Evolutionary conservation across 2,888 invertebrate genomes (phyloP).

Genomic region (Lasioglossum villosulum): DNA sequence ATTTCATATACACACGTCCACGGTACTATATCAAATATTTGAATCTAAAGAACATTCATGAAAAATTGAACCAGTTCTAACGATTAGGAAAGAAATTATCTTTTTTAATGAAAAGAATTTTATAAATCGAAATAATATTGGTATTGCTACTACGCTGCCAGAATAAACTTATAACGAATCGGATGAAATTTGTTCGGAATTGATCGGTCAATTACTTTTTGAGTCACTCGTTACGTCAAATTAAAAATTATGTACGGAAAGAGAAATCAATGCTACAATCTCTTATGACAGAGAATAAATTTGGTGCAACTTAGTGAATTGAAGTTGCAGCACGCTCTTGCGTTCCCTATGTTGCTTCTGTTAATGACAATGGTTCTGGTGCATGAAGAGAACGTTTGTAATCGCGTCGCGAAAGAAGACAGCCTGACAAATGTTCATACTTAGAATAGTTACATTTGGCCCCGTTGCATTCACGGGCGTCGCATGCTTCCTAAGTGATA

Average conservation of each 20-base stretch:
- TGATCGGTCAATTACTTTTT: neutral
- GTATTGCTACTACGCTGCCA: no score
- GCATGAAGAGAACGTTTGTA: slow-evolving; percentile 4
- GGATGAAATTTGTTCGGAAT: neutral
- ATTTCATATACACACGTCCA: no score
- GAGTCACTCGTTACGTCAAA: neutral
- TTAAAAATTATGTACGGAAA: neutral
- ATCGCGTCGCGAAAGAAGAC: slow-evolving; percentile 20
- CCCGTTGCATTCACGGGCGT: slow-evolving; percentile 56
- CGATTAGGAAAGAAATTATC: no score
- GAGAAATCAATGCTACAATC: neutral
- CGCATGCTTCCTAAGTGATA: slow-evolving; percentile 57
- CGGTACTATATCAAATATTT: no score
- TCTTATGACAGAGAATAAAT: neutral
- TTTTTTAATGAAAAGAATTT: no score
- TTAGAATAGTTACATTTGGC: slow-evolving; percentile 60
- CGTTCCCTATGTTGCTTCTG: neutral
- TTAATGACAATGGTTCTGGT: slow-evolving; percentile 19
- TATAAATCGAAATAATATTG: no score
- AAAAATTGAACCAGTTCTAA: no score
- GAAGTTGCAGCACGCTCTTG: neutral
- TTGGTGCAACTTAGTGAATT: neutral
- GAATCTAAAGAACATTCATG: no score
- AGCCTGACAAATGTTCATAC: slow-evolving; percentile 41
- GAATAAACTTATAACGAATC: neutral